These are phyloP conservation scores for Battus philenor DNA, from an alignment of 1,140 invertebrate genomes.

Conservation along the genomic window DNA sequence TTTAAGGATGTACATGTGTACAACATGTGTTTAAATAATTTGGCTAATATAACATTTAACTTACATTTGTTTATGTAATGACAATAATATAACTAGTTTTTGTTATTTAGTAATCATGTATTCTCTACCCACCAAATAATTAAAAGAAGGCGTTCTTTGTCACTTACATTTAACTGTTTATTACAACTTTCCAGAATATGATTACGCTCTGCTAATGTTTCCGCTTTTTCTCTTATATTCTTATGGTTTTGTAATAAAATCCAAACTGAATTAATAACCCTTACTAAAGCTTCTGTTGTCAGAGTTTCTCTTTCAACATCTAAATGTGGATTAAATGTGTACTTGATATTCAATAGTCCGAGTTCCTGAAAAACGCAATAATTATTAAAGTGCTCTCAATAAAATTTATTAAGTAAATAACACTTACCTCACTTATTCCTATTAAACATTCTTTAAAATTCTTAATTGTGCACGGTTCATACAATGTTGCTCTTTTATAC, in stretches of 20 bases:
- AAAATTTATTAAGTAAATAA: too few species aligned
- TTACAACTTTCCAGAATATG: slow-evolving; percentile 55
- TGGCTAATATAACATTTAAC: too few species aligned
- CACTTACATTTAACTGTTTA: slow-evolving; percentile 37
- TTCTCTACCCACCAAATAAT: too few species aligned
- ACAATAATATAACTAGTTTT: too few species aligned
- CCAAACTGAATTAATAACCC: slow-evolving; percentile 53
- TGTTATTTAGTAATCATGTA: too few species aligned
- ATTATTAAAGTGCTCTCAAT: slow-evolving; percentile 13
- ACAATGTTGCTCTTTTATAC: slow-evolving; percentile 49
- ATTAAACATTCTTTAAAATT: slow-evolving; percentile 63
- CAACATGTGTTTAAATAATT: too few species aligned
- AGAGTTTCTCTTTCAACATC: slow-evolving; percentile 45
- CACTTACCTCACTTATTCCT: slow-evolving; percentile 49
- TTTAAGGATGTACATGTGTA: too few species aligned
- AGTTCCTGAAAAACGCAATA: slow-evolving; percentile 46
- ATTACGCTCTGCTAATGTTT: slow-evolving; percentile 44
- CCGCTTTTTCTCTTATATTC: slow-evolving; percentile 40
- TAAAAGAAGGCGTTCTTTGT: too few species aligned
- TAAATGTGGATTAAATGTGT: slow-evolving; percentile 54
- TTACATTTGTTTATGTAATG: too few species aligned
- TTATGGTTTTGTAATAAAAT: slow-evolving; percentile 51
- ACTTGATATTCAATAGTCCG: slow-evolving; percentile 49
- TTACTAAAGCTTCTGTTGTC: slow-evolving; percentile 42
- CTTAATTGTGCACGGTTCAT: slow-evolving; percentile 53